These are phyloP conservation scores for Mastomys natalensis DNA, from an alignment of 2,113 vertebrate genomes.

Conservation along the genomic window DNA sequence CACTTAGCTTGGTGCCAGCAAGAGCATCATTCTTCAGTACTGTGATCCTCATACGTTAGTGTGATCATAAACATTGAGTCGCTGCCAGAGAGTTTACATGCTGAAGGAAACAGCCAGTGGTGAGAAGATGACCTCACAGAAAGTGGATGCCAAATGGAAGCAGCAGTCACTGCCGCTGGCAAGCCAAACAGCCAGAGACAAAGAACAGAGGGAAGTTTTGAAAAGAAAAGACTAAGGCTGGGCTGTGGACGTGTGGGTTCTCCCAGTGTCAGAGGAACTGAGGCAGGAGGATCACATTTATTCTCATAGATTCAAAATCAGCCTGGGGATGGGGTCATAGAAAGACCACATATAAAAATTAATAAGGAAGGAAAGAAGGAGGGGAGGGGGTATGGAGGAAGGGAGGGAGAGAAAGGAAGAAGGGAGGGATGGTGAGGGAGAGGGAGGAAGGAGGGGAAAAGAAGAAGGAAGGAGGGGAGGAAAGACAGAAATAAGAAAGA, in stretches of 20 bases:
- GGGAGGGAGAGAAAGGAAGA: too few relatives aligned
- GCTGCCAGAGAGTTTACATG: constrained; percentile 61
- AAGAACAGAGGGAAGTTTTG: constrained; percentile 15
- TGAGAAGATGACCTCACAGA: constrained; percentile 78
- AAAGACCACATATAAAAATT: not conserved
- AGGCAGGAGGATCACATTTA: not conserved
- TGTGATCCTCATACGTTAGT: not conserved
- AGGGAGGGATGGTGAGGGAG: too few relatives aligned
- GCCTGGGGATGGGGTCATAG: not conserved
- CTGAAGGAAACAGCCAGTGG: not conserved
- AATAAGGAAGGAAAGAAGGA: not conserved
- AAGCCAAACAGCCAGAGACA: not conserved
- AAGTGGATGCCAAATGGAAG: constrained; percentile 61
- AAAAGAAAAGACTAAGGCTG: not conserved
- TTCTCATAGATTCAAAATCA: not conserved
- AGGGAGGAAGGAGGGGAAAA: not conserved
- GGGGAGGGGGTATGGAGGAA: too few relatives aligned
- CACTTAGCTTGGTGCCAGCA: not conserved
- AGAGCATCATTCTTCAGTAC: constrained; percentile 27
- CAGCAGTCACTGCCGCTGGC: constrained; percentile 58
- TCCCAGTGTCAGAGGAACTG: not conserved
- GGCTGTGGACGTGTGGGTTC: not conserved
- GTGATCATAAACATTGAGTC: constrained; percentile 58
- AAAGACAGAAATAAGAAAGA: too few relatives aligned
- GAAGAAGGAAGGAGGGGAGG: not conserved